Evolutionary conservation across 2,888 invertebrate species (phyloP).

Genomic region (Acanthosepion pharaonis): DNA sequence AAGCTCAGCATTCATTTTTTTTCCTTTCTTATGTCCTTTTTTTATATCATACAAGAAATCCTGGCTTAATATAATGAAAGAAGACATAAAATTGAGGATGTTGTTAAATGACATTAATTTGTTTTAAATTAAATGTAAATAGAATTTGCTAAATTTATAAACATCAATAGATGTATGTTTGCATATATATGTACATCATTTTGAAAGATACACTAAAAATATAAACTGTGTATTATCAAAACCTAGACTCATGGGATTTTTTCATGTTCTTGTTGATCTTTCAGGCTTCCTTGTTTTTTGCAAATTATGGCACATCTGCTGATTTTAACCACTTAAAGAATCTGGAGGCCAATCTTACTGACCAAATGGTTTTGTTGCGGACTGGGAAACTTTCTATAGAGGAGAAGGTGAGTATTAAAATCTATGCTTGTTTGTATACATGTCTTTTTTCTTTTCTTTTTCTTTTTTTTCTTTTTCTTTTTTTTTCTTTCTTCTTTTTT

Average conservation of each 20-base stretch:
- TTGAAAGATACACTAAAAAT: background rate
- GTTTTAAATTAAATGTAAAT: too few relatives aligned
- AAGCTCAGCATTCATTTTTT: too few relatives aligned
- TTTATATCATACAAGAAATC: too few relatives aligned
- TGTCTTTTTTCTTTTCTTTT: too few relatives aligned
- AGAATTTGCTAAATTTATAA: too few relatives aligned
- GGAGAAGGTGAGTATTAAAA: background rate
- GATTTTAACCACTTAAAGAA: background rate
- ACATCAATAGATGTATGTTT: background rate
- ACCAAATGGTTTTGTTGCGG: background rate
- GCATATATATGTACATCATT: background rate
- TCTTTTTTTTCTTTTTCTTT: too few relatives aligned
- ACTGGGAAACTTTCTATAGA: background rate
- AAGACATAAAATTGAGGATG: too few relatives aligned
- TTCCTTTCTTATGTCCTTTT: too few relatives aligned
- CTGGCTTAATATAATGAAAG: too few relatives aligned
- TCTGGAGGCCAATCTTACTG: background rate
- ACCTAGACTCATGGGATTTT: background rate
- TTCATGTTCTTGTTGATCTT: background rate
- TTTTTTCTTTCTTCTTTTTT: too few relatives aligned
- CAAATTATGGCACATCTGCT: conserved; percentile 13
- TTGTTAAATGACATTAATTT: too few relatives aligned
- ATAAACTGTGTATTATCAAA: background rate
- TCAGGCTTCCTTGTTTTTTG: background rate
- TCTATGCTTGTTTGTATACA: background rate